Evolutionary conservation across 2,797 vertebrate genomes (phyloP).

Genomic region (Arremon brunneinucha): DNA sequence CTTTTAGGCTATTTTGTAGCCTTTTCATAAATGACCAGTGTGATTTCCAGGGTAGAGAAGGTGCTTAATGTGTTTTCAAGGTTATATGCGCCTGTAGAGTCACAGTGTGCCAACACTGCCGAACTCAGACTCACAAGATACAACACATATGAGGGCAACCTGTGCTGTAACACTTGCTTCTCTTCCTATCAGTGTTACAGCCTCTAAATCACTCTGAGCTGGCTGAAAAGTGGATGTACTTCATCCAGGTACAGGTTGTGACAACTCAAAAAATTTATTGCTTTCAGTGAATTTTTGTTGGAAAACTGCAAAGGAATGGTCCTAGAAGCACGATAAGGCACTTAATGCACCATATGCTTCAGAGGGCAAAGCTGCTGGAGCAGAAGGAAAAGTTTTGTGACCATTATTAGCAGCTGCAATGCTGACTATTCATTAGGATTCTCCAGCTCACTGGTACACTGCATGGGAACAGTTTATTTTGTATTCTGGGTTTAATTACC

Average conservation of each 20-base stretch:
- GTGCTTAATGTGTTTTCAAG: not conserved
- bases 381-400: not conserved
- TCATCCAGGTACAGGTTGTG: not conserved
- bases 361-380: not conserved
- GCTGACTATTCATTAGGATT: conserved; percentile 27
- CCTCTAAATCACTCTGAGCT: not conserved
- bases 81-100: not conserved
- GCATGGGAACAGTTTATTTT: conserved; percentile 38
- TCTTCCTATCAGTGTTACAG: not conserved
- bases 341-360: not conserved
- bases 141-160: not conserved
- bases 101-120: not conserved
- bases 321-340: not conserved
- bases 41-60: not conserved
- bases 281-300: not conserved
- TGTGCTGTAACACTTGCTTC: not conserved
- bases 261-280: not conserved
- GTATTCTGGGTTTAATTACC: conserved; percentile 55
- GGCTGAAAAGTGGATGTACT: not conserved
- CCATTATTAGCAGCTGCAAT: not conserved
- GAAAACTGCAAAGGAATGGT: not conserved
- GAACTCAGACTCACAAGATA: not conserved
- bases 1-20: not conserved
- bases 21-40: rapidly evolving
- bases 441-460: not conserved